These are phyloP conservation scores for Trisateles emortualis DNA, from an alignment of 2,888 invertebrate species.

Conservation along the genomic window DNA sequence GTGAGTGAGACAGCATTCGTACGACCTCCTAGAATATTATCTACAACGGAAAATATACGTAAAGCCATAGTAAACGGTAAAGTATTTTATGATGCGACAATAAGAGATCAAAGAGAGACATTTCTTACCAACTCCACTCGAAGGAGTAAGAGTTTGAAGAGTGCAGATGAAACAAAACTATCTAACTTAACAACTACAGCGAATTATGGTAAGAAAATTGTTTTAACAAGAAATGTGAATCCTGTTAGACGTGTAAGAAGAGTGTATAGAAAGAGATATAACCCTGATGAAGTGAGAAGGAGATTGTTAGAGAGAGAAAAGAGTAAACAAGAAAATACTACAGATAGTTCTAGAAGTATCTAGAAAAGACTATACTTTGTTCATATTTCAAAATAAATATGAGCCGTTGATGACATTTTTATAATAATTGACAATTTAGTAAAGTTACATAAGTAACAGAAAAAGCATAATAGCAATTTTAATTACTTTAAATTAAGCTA, in stretches of 20 bases:
- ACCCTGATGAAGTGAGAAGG: constrained; percentile 83
- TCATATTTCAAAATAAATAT: neutral
- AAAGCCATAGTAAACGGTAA: constrained; percentile 82
- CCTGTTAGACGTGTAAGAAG: constrained; percentile 79
- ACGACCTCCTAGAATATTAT: constrained; percentile 75
- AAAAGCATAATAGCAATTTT: neutral
- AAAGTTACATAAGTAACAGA: too few species aligned
- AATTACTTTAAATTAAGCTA: neutral
- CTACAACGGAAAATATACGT: constrained; percentile 76
- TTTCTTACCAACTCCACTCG: constrained; percentile 60
- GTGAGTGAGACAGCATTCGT: constrained; percentile 81
- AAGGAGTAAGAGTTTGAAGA: constrained; percentile 53
- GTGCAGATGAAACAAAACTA: constrained; percentile 53
- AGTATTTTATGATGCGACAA: constrained; percentile 80
- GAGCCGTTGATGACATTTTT: too few species aligned
- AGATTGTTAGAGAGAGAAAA: constrained; percentile 79
- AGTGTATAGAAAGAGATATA: constrained; percentile 79
- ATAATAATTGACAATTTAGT: too few species aligned
- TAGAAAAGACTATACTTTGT: constrained; percentile 10
- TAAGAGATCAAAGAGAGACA: constrained; percentile 73
- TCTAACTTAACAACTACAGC: constrained; percentile 59
- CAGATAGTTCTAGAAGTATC: constrained; percentile 23
- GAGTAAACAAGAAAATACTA: constrained; percentile 56
- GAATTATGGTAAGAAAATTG: constrained; percentile 65
- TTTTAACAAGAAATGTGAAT: constrained; percentile 70